Evolutionary conservation across 2,113 vertebrate species (phyloP).

Genomic region (Phocoena phocoena): DNA sequence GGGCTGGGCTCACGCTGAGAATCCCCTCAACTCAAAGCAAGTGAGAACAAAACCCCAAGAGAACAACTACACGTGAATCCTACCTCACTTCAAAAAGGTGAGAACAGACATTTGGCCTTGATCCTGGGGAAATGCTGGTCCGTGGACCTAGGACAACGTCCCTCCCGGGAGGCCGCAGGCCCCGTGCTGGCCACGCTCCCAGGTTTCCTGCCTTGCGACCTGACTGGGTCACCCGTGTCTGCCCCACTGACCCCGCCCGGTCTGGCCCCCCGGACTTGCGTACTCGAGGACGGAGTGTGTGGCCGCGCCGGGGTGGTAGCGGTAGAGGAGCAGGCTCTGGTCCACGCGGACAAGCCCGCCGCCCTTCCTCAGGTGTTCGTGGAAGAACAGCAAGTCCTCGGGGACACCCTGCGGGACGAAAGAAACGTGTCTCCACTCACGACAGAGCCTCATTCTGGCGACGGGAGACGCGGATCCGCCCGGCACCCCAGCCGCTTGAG

Average conservation of each 20-base stretch:
- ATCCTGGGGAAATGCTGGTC: neutral
- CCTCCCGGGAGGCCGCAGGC: fast-evolving
- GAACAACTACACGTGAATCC: fast-evolving
- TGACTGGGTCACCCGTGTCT: neutral
- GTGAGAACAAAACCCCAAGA: neutral
- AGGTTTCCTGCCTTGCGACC: neutral
- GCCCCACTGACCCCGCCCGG: fast-evolving
- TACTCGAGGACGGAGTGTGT: slow-evolving; percentile 93
- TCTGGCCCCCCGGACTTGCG: slow-evolving; percentile 45
- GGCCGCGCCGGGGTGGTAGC: slow-evolving; percentile 90
- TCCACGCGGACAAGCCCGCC: slow-evolving; percentile 88
- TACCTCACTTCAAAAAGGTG: neutral
- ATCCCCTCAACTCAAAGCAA: neutral
- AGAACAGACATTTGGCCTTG: too few species aligned
- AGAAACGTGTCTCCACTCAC: neutral
- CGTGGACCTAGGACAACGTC: neutral
- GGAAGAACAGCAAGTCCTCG: slow-evolving; percentile 97
- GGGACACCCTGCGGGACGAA: slow-evolving; percentile 89
- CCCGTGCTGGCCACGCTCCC: fast-evolving
- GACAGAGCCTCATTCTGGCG: neutral
- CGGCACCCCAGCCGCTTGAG: fast-evolving
- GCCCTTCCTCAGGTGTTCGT: slow-evolving; percentile 90
- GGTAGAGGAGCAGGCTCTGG: slow-evolving; percentile 90
- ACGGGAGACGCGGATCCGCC: neutral
- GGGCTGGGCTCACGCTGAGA: neutral